These are phyloP conservation scores for Aegithalos caudatus DNA, from an alignment of 2,113 vertebrate species.

Conservation along the genomic window DNA sequence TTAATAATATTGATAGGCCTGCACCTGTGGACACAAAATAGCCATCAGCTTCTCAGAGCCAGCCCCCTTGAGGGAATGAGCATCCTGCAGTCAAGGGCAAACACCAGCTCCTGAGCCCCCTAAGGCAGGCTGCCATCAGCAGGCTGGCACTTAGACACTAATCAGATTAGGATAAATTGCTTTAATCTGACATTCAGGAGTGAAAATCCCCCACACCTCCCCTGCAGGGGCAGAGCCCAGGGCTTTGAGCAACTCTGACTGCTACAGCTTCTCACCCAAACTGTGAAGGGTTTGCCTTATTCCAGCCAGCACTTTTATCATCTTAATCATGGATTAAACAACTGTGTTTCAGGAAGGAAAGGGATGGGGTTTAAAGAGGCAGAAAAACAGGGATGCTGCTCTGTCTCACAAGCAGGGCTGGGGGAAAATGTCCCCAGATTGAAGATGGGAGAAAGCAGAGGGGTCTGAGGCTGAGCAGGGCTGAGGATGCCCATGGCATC, in stretches of 20 bases:
- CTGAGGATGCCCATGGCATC: not conserved
- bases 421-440: not conserved
- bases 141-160: constrained; percentile 51
- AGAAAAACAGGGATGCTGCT: not conserved
- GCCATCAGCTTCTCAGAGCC: not conserved
- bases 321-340: constrained; percentile 37
- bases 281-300: constrained; percentile 1
- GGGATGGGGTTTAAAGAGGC: not conserved
- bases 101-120: not conserved
- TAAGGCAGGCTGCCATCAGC: not conserved
- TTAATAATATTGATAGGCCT: not conserved
- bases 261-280: not conserved
- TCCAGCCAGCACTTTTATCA: constrained; percentile 37
- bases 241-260: not conserved
- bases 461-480: not conserved
- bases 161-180: constrained; percentile 72
- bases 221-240: not conserved
- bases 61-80: not conserved
- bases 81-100: not conserved
- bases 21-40: not conserved
- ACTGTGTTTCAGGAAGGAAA: not conserved
- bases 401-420: accelerated
- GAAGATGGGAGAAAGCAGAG: not conserved
- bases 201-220: not conserved
- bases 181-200: constrained; percentile 63